These are phyloP conservation scores for Rhinoptilus africanus DNA, from an alignment of 2,113 vertebrate species.

Conservation along the genomic window DNA sequence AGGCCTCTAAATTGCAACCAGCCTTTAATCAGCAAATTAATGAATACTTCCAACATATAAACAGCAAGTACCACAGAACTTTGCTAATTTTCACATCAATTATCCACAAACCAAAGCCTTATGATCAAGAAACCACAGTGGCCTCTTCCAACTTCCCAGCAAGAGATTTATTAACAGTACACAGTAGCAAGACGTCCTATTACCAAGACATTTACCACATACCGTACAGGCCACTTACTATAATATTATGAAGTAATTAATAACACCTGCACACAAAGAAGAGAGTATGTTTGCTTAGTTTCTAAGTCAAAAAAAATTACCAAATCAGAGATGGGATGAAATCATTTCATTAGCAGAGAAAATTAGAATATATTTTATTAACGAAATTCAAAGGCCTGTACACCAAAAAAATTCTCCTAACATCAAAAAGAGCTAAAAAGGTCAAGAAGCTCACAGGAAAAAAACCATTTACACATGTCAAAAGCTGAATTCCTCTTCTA, in stretches of 20 bases:
- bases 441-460: not conserved
- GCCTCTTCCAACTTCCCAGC: not conserved
- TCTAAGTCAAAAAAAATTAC: not conserved
- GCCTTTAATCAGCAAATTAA: not conserved
- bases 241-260: not conserved
- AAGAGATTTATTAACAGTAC: conserved; percentile 4
- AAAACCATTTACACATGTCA: not conserved
- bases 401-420: not conserved
- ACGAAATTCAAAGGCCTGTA: not conserved
- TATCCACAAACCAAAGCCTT: not conserved
- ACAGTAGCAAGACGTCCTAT: not conserved
- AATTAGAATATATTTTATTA: not conserved
- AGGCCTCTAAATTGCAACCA: not conserved
- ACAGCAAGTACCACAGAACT: not conserved
- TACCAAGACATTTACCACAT: conserved; percentile 10
- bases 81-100: conserved; percentile 6
- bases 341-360: not conserved
- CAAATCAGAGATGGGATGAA: not conserved
- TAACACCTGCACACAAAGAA: conserved; percentile 1
- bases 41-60: not conserved
- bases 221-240: not conserved
- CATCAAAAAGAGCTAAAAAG: not conserved
- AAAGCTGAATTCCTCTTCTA: not conserved
- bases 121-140: not conserved
- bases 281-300: not conserved